These are phyloP conservation scores for Neotoma lepida DNA, from an alignment of 2,113 vertebrate genomes.

Conservation along the genomic window DNA sequence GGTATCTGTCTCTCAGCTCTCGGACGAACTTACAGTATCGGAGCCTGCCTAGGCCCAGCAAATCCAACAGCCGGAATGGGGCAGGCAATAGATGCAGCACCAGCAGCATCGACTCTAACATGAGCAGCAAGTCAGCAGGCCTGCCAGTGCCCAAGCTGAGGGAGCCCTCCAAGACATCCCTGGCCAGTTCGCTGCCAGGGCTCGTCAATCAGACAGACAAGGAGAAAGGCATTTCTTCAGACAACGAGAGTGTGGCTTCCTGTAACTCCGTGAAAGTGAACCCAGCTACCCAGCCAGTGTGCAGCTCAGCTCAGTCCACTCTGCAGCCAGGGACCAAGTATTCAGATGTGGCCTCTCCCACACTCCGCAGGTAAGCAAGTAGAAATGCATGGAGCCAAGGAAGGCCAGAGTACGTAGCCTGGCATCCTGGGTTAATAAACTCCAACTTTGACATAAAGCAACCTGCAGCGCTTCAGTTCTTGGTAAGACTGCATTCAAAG, in stretches of 20 bases:
- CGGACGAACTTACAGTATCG: conserved; percentile 97
- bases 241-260: conserved; percentile 90
- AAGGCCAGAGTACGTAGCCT: conserved; percentile 19
- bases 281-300: conserved; percentile 85
- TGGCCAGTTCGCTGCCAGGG: conserved; percentile 86
- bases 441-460: background rate
- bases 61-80: conserved; percentile 90
- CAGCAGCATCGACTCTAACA: conserved; percentile 97
- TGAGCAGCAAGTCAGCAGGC: conserved; percentile 90
- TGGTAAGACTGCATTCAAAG: background rate
- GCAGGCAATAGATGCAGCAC: conserved; percentile 97
- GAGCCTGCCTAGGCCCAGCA: conserved; percentile 96
- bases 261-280: conserved; percentile 91
- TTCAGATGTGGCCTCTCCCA: conserved; percentile 96
- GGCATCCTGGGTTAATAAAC: conserved; percentile 38
- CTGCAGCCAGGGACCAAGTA: conserved; percentile 93
- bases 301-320: conserved; percentile 86
- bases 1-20: conserved; percentile 91
- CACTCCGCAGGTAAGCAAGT: conserved; percentile 92
- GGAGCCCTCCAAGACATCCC: conserved; percentile 88
- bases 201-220: conserved; percentile 97
- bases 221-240: conserved; percentile 95
- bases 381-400: background rate
- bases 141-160: conserved; percentile 89
- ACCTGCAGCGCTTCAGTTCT: background rate